Conservation (phyloP, 1,140 invertebrate genomes). For the Thaumetopoea pityocampa region DNA sequence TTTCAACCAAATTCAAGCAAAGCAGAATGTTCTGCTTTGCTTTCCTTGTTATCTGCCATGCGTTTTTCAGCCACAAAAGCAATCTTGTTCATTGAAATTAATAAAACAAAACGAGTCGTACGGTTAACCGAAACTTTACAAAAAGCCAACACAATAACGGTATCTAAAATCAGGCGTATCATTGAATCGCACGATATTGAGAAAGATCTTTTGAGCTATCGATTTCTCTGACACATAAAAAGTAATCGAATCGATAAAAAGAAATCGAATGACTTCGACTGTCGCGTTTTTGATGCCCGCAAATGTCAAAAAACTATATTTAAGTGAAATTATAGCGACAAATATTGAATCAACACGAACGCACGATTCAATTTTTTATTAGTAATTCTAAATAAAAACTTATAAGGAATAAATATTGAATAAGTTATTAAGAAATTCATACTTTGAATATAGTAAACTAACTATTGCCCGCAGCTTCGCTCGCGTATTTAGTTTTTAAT, state of each 20-base stretch:
- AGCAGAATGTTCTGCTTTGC: too few species aligned
- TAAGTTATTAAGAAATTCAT: too few species aligned
- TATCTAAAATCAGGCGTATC: conserved; percentile 22
- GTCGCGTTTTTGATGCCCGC: conserved; percentile 4
- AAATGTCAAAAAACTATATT: conserved; percentile 11
- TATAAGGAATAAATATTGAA: too few species aligned
- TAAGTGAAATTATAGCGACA: conserved; percentile 12
- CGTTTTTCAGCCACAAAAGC: conserved; percentile 15
- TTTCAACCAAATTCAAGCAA: too few species aligned
- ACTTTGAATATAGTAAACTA: too few species aligned
- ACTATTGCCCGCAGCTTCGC: too few species aligned
- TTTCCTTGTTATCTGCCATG: too few species aligned
- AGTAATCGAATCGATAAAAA: conserved; percentile 32
- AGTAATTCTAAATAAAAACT: too few species aligned
- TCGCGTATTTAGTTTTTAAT: too few species aligned
- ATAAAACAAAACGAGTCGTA: conserved; percentile 15
- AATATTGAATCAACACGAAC: neutral
- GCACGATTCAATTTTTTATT: too few species aligned
- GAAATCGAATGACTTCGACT: conserved; percentile 10
- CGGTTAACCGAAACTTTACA: conserved; percentile 15
- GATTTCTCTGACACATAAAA: conserved; percentile 38
- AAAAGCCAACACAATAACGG: conserved; percentile 25
- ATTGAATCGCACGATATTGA: conserved; percentile 27
- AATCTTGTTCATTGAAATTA: conserved; percentile 4
- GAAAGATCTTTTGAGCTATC: conserved; percentile 30